Base-by-base conservation (phyloP, 2,797 vertebrate species). In the Yasuhikotakia modesta region DNA sequence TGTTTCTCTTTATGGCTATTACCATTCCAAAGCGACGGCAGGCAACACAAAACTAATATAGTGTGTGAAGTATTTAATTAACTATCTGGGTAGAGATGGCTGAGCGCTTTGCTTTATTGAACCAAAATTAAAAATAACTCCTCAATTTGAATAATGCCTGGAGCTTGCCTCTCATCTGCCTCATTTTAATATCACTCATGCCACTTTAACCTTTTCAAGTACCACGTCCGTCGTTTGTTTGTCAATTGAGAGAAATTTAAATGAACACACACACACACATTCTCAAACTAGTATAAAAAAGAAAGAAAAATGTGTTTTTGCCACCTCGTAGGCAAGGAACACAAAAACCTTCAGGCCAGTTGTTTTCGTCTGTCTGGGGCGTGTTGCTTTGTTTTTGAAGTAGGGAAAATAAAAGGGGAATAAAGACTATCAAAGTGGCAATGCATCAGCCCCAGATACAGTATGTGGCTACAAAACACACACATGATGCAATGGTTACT, bases 401-500 rank as follows among this genome's bases (percentile, higher is more conserved):
- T 64, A 43, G 58, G 58, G 39, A 67, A 43, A 39, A 19, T 12
- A 19, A 55, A 55, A 68, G 24, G 11, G 13, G 43, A 46, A 68
- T 32, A 21, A 76, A 76, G 64, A 58, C 55, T 16, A 24, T 21
- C 14, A 58, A 13, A 19, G 22, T 48, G 24, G 50, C 27, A 16
- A 50, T 53, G 53, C 45, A 76, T 75, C 52, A 70, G 76, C 58
- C 60, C 57, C 39, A 64, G 50, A 76, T 50, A 70, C 58, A 50
- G 48, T 71, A 76, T 71, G 48, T 52, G 68, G 53, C 57, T 66
- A 11, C 52, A 19, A 70, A 68, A 83, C 7, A 27, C 50, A 53
- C 64, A 81, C 58, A 67, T 93, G 92, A 93, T 92, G 92, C 92
- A 93, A 93, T 79, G 85, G 73, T 92, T 91, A 90, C 91, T 90